A percentile compares a stretch with the other conserved stretches of the same genome.
Evolutionary conservation across 2,113 vertebrate genomes (phyloP).

Genomic region (Telmatochromis bifrenatus): DNA sequence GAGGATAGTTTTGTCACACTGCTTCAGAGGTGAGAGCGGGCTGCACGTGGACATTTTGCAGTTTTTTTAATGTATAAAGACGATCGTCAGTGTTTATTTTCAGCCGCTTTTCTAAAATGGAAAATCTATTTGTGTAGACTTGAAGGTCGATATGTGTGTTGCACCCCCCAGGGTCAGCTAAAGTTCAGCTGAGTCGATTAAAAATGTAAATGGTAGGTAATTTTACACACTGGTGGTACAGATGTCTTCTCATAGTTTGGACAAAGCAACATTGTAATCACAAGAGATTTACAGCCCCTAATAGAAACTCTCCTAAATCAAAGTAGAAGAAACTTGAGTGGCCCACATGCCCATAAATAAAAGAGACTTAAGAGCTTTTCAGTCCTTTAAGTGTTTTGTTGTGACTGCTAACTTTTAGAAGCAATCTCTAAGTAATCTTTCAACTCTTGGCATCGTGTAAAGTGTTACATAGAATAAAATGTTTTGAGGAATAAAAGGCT

Average conservation of each 20-base stretch:
- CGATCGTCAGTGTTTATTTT: neutral
- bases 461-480: neutral
- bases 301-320: neutral
- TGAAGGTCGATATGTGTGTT: neutral
- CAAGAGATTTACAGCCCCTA: neutral
- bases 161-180: neutral
- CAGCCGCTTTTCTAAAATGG: neutral
- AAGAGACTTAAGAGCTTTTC: neutral
- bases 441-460: neutral
- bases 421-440: neutral
- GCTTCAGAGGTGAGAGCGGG: neutral
- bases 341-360: neutral
- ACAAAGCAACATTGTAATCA: neutral
- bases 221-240: neutral
- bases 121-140: neutral
- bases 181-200: neutral
- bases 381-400: neutral
- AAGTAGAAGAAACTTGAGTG: neutral
- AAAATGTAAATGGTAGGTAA: neutral
- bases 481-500: neutral
- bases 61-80: neutral
- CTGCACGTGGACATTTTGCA: neutral
- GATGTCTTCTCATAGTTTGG: neutral
- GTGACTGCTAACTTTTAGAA: neutral
- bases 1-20: conserved; percentile 6